These are phyloP conservation scores for Yponomeuta sedellus DNA, from an alignment of 2,888 invertebrate species.

Conservation along the genomic window DNA sequence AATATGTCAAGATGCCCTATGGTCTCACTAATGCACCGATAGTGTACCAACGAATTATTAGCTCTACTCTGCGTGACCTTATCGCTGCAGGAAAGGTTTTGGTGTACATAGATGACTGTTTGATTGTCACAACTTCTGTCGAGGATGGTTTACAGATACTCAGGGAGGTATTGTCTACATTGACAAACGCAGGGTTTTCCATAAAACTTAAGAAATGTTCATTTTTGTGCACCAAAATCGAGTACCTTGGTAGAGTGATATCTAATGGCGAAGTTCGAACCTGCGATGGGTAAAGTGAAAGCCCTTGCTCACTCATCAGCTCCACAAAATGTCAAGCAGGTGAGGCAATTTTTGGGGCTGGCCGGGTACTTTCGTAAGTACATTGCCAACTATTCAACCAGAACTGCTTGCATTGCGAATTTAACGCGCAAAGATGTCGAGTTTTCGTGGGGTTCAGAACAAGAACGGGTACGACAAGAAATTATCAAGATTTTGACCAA, in stretches of 20 bases:
- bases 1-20: slow-evolving; percentile 8
- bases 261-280: slow-evolving; percentile 23
- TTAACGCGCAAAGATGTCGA: slow-evolving; percentile 1
- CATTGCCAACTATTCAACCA: slow-evolving; percentile 5
- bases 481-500: background rate
- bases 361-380: slow-evolving; percentile 15
- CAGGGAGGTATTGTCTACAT: slow-evolving; percentile 15
- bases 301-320: slow-evolving; percentile 18
- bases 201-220: slow-evolving; percentile 15
- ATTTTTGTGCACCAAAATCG: slow-evolving; percentile 9
- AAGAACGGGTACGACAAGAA: background rate
- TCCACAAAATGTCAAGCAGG: slow-evolving; percentile 17
- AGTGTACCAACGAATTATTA: slow-evolving; percentile 20
- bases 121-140: slow-evolving; percentile 17
- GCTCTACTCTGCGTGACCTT: slow-evolving; percentile 9
- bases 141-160: slow-evolving; percentile 14
- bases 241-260: slow-evolving; percentile 18
- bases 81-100: slow-evolving; percentile 19
- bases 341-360: slow-evolving; percentile 12
- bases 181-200: slow-evolving; percentile 21
- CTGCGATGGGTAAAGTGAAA: slow-evolving; percentile 21
- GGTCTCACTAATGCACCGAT: slow-evolving; percentile 9
- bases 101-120: slow-evolving; percentile 22
- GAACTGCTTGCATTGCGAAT: background rate
- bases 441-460: background rate